These are phyloP conservation scores for Atractosteus spatula DNA, from an alignment of 2,113 vertebrate genomes.

Conservation along the genomic window DNA sequence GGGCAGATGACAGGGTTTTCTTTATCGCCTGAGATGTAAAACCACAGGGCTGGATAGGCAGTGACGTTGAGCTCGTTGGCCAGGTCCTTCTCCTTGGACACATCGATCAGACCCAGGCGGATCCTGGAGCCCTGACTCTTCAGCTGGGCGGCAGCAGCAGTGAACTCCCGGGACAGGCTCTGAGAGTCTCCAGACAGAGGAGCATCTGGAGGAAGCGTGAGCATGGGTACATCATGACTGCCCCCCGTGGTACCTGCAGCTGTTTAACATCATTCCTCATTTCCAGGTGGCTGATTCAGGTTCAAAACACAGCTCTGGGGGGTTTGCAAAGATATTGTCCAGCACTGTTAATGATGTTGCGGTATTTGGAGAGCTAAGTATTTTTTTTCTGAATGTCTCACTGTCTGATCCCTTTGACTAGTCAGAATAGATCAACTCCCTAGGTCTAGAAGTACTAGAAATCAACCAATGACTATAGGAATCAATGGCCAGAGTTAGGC, in stretches of 20 bases:
- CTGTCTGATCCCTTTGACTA: too few species aligned
- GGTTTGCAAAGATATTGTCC: too few species aligned
- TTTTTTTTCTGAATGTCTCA: too few species aligned
- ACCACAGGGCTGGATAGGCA: conserved; percentile 63
- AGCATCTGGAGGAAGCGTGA: conserved; percentile 58
- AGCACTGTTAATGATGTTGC: too few species aligned
- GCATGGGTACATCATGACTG: neutral
- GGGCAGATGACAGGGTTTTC: conserved; percentile 71
- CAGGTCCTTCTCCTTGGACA: conserved; percentile 71
- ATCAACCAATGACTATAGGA: too few species aligned
- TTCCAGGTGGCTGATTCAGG: too few species aligned
- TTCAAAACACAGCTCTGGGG: too few species aligned
- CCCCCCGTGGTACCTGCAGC: too few species aligned
- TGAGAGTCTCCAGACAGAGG: conserved; percentile 66
- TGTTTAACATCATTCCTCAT: too few species aligned
- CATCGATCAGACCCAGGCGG: conserved; percentile 73
- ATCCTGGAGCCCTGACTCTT: conserved; percentile 68
- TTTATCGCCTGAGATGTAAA: conserved; percentile 80
- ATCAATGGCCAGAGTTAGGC: neutral
- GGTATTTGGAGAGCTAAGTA: too few species aligned
- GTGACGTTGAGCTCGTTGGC: conserved; percentile 67
- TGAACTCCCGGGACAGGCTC: conserved; percentile 65
- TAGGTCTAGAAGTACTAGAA: too few species aligned
- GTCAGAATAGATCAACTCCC: too few species aligned
- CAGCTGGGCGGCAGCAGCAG: conserved; percentile 69